A percentile compares a stretch with the other conserved stretches of the same genome.
These are phyloP conservation scores for Hartigia nigra DNA, from an alignment of 2,888 invertebrate genomes.

Conservation along the genomic window DNA sequence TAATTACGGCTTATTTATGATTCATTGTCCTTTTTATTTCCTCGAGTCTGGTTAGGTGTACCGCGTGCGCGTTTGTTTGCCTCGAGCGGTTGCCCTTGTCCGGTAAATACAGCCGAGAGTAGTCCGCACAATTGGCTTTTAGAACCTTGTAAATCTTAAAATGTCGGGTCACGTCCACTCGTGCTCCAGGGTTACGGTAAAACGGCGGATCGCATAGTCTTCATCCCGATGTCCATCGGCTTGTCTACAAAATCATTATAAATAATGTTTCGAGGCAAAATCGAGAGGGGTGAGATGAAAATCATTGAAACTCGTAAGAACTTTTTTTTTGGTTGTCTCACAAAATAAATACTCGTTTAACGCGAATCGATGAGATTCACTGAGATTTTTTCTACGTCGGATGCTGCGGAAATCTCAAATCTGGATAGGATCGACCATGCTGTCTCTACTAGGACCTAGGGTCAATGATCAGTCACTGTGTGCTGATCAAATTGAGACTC, in stretches of 20 bases:
- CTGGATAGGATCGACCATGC: neutral
- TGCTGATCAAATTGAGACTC: conserved; percentile 52
- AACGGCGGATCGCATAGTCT: neutral
- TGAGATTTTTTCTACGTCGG: neutral
- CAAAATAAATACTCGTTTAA: neutral
- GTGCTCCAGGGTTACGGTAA: neutral
- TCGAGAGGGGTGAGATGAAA: neutral
- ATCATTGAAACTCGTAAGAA: neutral
- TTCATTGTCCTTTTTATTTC: conserved; percentile 40
- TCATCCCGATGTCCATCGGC: neutral
- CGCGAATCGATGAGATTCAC: neutral
- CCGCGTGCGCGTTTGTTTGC: neutral
- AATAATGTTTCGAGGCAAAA: neutral
- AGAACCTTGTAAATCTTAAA: conserved; percentile 39
- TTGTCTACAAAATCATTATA: neutral
- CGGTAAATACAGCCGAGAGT: conserved; percentile 35
- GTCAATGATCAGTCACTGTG: neutral
- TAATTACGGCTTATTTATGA: conserved; percentile 58
- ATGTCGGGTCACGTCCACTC: neutral
- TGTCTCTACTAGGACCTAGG: neutral
- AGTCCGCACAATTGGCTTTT: conserved; percentile 43
- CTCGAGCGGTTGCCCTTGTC: conserved; percentile 23
- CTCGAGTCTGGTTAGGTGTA: conserved; percentile 11
- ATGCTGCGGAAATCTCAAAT: neutral
- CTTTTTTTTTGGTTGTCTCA: neutral